These are phyloP conservation scores for Drosophila meridionalis DNA, from an alignment of 2,888 invertebrate genomes.

Conservation along the genomic window DNA sequence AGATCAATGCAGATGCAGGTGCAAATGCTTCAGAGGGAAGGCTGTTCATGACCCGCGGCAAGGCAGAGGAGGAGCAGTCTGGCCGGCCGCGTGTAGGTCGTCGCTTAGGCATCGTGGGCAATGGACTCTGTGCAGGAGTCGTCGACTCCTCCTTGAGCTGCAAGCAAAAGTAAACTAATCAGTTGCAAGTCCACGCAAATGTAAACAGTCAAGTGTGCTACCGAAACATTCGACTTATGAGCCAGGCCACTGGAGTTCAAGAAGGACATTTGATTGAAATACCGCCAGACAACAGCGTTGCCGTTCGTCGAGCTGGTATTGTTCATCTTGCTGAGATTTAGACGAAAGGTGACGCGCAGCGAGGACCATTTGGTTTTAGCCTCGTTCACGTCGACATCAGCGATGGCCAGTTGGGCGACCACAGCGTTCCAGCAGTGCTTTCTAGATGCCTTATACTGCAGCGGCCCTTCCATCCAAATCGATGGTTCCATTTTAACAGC, in stretches of 20 bases:
- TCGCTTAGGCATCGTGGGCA: background rate
- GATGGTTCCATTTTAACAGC: conserved; percentile 14
- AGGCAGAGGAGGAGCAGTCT: background rate
- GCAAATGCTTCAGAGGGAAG: background rate
- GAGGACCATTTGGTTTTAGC: conserved; percentile 26
- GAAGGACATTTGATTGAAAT: conserved; percentile 19
- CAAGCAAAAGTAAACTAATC: background rate
- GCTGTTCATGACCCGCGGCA: background rate
- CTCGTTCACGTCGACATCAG: conserved; percentile 16
- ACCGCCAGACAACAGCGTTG: conserved; percentile 11
- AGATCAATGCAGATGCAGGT: too few species aligned
- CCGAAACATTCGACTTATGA: background rate
- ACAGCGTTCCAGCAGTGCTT: conserved; percentile 6
- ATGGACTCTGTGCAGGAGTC: background rate
- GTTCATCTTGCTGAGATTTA: conserved; percentile 11
- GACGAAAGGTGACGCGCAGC: conserved; percentile 11
- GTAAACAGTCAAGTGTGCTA: background rate
- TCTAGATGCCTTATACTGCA: background rate
- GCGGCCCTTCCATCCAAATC: conserved; percentile 2
- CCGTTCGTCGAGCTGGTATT: background rate
- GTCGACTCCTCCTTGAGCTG: background rate
- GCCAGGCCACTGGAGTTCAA: background rate
- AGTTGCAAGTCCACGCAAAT: background rate
- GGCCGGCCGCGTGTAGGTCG: conserved; percentile 2
- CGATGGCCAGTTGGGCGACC: conserved; percentile 7